Conservation (phyloP, 1,140 invertebrate species). For the Drosophila elegans region DNA sequence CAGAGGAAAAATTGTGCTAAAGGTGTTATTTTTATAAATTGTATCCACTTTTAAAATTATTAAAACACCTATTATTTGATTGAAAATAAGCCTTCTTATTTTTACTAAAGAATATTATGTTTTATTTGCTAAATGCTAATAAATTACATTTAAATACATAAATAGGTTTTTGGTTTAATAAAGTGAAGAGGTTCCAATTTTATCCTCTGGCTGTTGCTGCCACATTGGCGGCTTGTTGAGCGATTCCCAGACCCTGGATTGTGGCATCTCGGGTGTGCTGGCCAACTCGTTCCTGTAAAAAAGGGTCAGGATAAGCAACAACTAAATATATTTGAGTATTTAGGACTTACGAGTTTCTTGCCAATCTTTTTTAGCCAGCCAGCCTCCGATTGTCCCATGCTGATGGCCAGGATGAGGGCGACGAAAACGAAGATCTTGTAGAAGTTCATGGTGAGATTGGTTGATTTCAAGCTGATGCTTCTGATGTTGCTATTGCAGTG, state of each 20-base stretch:
- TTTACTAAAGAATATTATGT: not conserved
- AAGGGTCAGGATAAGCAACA: not conserved
- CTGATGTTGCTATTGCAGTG: constrained; percentile 8
- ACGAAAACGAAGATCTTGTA: constrained; percentile 70
- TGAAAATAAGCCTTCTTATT: not conserved
- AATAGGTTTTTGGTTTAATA: not conserved
- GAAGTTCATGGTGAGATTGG: constrained; percentile 67
- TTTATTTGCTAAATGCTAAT: not conserved
- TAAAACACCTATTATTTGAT: no score
- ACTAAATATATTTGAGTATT: not conserved
- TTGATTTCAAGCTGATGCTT: not conserved
- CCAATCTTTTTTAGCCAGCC: constrained; percentile 73
- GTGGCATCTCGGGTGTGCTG: constrained; percentile 73
- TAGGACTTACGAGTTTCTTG: constrained; percentile 52
- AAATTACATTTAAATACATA: constrained; percentile 1
- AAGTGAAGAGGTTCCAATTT: not conserved
- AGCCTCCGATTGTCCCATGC: constrained; percentile 64
- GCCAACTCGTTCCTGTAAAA: constrained; percentile 56
- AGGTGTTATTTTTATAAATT: no score
- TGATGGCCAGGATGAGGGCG: constrained; percentile 67
- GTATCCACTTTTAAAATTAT: no score
- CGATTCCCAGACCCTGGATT: constrained; percentile 63
- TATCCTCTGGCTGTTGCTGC: constrained; percentile 63
- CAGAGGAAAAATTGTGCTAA: no score
- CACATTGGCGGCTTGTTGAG: constrained; percentile 72